These are phyloP conservation scores for Grantiella picta DNA, from an alignment of 2,113 vertebrate genomes.

Conservation along the genomic window DNA sequence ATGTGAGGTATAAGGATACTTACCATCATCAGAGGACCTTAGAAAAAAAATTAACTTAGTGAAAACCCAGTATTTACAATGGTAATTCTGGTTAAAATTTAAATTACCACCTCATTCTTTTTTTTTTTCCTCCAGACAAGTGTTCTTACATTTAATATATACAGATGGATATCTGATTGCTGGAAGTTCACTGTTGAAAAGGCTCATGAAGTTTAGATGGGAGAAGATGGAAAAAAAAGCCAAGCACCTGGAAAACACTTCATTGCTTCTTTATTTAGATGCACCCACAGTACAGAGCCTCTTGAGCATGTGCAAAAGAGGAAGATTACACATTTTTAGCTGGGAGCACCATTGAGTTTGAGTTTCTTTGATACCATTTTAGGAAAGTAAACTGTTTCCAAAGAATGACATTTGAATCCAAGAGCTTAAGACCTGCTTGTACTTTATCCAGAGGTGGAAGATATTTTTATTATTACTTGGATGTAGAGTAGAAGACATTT, in stretches of 20 bases:
- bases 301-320: conserved; percentile 57
- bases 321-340: conserved; percentile 69
- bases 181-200: neutral
- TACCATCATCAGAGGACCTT: neutral
- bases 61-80: neutral
- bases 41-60: neutral
- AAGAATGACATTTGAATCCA: conserved; percentile 68
- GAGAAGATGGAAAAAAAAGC: conserved; percentile 39
- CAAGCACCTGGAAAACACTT: conserved; percentile 69
- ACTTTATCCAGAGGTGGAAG: conserved; percentile 48
- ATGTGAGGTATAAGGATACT: neutral
- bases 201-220: neutral
- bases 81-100: neutral
- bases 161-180: fast-evolving
- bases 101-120: neutral
- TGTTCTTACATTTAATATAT: neutral
- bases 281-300: conserved; percentile 73
- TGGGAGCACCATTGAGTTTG: conserved; percentile 68
- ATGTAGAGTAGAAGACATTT: conserved; percentile 65
- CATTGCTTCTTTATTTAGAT: conserved; percentile 75
- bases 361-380: conserved; percentile 64
- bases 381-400: conserved; percentile 67
- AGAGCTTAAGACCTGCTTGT: conserved; percentile 59
- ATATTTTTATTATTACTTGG: conserved; percentile 52
- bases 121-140: neutral